Evolutionary conservation across 2,888 invertebrate genomes (phyloP), one percentile per base, ranked within the genome.

Genomic region (Cheilosia soror): DNA sequence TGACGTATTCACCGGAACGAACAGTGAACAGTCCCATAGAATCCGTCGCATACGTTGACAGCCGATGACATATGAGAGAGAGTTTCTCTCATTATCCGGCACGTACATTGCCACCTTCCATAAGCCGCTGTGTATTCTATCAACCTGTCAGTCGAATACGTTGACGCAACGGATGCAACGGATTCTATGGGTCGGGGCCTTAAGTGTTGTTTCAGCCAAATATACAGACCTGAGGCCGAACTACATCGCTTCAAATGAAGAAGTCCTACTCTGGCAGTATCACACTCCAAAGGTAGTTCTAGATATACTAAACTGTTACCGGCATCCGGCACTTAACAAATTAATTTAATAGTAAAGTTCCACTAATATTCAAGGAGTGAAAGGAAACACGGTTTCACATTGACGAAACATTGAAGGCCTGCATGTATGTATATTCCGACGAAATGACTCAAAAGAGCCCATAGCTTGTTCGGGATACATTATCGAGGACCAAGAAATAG

Each of bases 381-480:
- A 94, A 94, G 82, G 96, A 96, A 88, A 94, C 95, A 87, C 93
- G 96, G n/a, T 97, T 95, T 90, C 96, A 96, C 89, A 94, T 97
- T 1, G 97, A 97, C 89, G 97, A 97, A 68, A 95, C 95, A 5
- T 95, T 96, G 92, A 99, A 99, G 92, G 98, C 98, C 0, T 94
- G 98, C 79, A 96, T 99, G 95, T 98, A 98, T 90, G 96, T n/a
- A n/a, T 99, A 4, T 95, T 99, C 91, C 94, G 98, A 71, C 97
- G 97, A 71, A 93, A 95, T 4, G 98, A 98, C 90, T 97, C 98
- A 0, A 99, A 99, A 92, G 99, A 99, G 90, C 98, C 99, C 0
- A 96, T 98, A 62, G 94, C 96, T 1, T 97, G 97, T 93, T 96
- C 97, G 33, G 98, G 98, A 0, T 99, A 99, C 90, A 95, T 99